Evolutionary conservation across 2,113 vertebrate genomes (phyloP).

Genomic region (Hyperopisus bebe): DNA sequence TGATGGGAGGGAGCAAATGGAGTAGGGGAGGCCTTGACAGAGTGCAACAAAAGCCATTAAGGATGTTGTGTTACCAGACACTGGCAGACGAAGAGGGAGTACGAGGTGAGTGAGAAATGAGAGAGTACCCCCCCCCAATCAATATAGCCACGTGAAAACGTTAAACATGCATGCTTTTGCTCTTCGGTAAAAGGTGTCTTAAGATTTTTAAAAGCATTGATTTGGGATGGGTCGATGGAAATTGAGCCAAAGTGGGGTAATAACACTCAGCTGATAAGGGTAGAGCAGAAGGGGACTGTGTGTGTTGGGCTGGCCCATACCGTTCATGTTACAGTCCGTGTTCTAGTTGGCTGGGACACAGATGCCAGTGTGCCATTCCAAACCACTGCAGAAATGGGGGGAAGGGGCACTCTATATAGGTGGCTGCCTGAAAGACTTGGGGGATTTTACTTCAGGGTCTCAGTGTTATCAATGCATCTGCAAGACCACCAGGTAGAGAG

Average conservation of each 20-base stretch:
- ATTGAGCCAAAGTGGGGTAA: slow-evolving; percentile 62
- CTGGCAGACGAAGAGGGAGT: slow-evolving; percentile 44
- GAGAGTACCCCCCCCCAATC: slow-evolving; percentile 49
- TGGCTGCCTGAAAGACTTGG: slow-evolving; percentile 52
- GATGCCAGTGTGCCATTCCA: slow-evolving; percentile 41
- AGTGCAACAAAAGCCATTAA: slow-evolving; percentile 87
- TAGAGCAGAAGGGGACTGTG: slow-evolving; percentile 56
- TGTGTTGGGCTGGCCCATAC: slow-evolving; percentile 42
- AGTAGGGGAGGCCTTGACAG: slow-evolving; percentile 52
- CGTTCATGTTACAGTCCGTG: slow-evolving; percentile 59
- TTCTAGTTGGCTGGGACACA: slow-evolving; percentile 55
- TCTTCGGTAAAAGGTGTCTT: slow-evolving; percentile 75
- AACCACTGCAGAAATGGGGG: slow-evolving; percentile 44
- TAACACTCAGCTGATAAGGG: slow-evolving; percentile 63
- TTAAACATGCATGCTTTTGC: slow-evolving; percentile 71
- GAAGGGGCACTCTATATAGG: slow-evolving; percentile 42
- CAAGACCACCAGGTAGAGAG: neutral
- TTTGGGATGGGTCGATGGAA: slow-evolving; percentile 67
- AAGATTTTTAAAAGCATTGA: slow-evolving; percentile 85
- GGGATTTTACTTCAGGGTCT: neutral
- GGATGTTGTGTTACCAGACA: slow-evolving; percentile 78
- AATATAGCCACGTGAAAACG: slow-evolving; percentile 70
- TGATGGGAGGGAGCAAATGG: slow-evolving; percentile 51
- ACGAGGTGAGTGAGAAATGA: neutral
- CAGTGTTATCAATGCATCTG: neutral